Percentiles rank a stretch among this genome's conserved stretches.
These are phyloP conservation scores for Trematomus bernacchii DNA, from an alignment of 2,797 vertebrate species.

Conservation along the genomic window DNA sequence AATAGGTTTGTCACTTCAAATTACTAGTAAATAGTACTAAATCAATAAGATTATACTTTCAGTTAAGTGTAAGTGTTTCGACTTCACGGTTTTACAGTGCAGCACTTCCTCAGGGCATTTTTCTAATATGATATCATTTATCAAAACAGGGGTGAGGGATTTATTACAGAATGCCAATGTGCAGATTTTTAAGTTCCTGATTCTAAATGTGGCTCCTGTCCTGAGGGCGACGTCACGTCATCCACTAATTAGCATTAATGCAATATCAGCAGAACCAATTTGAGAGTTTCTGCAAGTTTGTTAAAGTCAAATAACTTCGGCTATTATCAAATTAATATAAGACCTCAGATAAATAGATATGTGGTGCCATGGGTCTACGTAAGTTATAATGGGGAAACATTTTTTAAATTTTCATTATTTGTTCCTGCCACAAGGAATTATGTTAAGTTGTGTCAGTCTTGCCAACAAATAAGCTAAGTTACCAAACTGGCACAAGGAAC, in stretches of 20 bases:
- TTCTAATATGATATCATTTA: constrained; percentile 10
- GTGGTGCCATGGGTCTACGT: background rate
- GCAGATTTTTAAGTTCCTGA: constrained; percentile 30
- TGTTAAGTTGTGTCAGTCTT: background rate
- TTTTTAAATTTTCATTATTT: background rate
- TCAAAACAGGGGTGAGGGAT: constrained; percentile 20
- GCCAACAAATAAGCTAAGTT: background rate
- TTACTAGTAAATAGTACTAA: no score
- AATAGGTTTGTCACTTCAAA: no score
- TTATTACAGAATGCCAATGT: constrained; percentile 38
- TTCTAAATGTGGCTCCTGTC: constrained; percentile 48
- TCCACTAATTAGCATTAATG: constrained; percentile 53
- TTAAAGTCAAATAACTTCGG: constrained; percentile 35
- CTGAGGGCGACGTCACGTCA: constrained; percentile 51
- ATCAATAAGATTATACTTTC: no score
- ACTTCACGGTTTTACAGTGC: no score
- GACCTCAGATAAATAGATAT: background rate
- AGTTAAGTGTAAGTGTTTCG: no score
- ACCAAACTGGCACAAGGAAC: background rate
- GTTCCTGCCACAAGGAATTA: background rate
- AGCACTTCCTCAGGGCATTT: background rate
- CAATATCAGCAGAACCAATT: constrained; percentile 61
- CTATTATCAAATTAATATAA: constrained; percentile 28
- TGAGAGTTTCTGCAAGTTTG: constrained; percentile 51
- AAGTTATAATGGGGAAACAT: background rate